A percentile compares a stretch with the other conserved stretches of the same genome.
Evolutionary conservation across 2,888 invertebrate genomes (phyloP).

Genomic region (Drosophila meridionalis): DNA sequence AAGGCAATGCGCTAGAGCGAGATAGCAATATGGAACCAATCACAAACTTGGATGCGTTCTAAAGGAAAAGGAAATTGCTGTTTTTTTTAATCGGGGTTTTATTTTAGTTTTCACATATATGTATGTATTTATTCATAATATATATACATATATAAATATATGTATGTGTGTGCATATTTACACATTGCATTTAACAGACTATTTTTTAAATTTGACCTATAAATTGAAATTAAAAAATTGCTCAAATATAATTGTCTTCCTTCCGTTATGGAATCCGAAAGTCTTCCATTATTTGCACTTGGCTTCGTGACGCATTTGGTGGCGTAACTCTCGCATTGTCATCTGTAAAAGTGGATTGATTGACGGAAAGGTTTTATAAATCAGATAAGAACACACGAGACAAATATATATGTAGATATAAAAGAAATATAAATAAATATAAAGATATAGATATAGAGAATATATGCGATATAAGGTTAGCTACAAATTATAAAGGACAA

Average conservation of each 20-base stretch:
- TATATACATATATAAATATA: not conserved
- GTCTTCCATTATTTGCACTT: conserved; percentile 8
- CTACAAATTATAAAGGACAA: conserved; percentile 50
- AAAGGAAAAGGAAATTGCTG: not conserved
- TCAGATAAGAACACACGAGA: not conserved
- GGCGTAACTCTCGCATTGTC: conserved; percentile 70
- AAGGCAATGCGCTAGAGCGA: not conserved
- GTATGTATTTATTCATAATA: not conserved
- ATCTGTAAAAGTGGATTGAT: conserved; percentile 51
- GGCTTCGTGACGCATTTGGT: conserved; percentile 56
- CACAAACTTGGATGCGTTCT: not conserved
- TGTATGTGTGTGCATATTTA: not conserved
- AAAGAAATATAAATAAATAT: not conserved
- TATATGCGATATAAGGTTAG: conserved; percentile 28
- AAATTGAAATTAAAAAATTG: not conserved
- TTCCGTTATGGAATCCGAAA: too few relatives aligned
- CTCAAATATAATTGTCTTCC: not conserved
- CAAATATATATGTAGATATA: not conserved
- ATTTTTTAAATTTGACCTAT: not conserved
- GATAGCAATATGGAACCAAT: not conserved
- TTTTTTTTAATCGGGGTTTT: not conserved
- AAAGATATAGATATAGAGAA: not conserved
- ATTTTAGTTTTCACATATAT: not conserved
- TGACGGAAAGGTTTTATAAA: not conserved
- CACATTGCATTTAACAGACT: too few relatives aligned